Conservation (phyloP, 2,113 vertebrate genomes). For the Takifugu bimaculatus region DNA sequence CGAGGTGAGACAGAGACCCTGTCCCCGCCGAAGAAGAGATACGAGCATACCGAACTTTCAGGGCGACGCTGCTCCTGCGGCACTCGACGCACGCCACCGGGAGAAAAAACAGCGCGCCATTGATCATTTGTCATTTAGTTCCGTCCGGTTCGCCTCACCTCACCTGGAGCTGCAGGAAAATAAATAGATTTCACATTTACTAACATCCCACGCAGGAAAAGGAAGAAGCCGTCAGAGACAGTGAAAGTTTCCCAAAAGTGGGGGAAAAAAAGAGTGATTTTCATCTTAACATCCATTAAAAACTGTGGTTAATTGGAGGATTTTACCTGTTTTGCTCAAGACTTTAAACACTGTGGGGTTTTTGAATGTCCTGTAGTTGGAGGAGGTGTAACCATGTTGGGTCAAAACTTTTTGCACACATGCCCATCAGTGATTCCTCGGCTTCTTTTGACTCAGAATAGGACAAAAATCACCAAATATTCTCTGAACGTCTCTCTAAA, state of each 20-base stretch:
- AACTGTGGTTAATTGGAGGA: too few species aligned
- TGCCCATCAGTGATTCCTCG: slow-evolving; percentile 18
- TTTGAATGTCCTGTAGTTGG: too few species aligned
- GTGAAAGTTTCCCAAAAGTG: slow-evolving; percentile 12
- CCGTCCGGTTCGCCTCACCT: slow-evolving; percentile 21
- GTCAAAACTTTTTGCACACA: slow-evolving; percentile 10
- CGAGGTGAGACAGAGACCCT: slow-evolving; percentile 16
- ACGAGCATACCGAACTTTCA: slow-evolving; percentile 1
- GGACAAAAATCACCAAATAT: slow-evolving; percentile 42
- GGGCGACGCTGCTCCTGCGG: slow-evolving; percentile 7
- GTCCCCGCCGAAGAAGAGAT: slow-evolving; percentile 24
- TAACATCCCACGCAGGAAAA: slow-evolving; percentile 19
- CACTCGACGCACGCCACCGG: slow-evolving; percentile 36
- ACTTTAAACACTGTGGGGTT: not conserved
- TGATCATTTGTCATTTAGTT: slow-evolving; percentile 50
- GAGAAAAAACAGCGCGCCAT: slow-evolving; percentile 29
- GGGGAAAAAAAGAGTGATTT: not conserved
- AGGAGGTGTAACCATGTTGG: too few species aligned
- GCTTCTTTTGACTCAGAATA: slow-evolving; percentile 28
- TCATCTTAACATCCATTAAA: too few species aligned
- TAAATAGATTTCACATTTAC: slow-evolving; percentile 29
- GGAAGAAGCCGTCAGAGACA: slow-evolving; percentile 11
- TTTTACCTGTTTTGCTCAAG: slow-evolving; percentile 27
- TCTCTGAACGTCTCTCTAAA: slow-evolving; percentile 32
- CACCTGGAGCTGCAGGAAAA: slow-evolving; percentile 21